phyloP scores from a whole-genome alignment of 2,888 invertebrate species.

The Smittia sp. region DNA sequence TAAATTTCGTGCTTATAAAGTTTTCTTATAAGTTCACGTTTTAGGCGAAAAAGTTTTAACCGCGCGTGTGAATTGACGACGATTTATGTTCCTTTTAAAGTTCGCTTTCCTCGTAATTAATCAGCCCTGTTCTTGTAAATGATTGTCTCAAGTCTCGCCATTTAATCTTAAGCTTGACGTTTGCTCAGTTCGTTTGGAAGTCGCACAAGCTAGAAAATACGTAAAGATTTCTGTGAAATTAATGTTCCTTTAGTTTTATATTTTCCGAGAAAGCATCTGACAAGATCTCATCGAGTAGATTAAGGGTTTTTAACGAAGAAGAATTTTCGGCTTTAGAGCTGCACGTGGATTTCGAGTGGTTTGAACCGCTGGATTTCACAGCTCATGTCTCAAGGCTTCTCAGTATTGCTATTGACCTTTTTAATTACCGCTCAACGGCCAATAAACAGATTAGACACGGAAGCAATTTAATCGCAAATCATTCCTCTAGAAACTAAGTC shows the following conservation, averaged over 20 bases:
- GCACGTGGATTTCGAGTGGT: too few relatives aligned
- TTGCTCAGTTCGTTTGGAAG: neutral
- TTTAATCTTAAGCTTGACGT: neutral
- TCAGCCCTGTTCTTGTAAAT: neutral
- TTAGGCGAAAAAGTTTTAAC: neutral
- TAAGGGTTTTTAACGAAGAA: too few relatives aligned
- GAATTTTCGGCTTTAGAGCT: too few relatives aligned
- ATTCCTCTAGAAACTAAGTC: too few relatives aligned
- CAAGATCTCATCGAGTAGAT: too few relatives aligned
- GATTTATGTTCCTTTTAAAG: conserved; percentile 21
- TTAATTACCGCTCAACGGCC: too few relatives aligned
- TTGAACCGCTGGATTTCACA: too few relatives aligned
- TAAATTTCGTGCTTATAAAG: conserved; percentile 40
- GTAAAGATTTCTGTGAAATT: neutral
- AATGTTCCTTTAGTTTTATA: neutral
- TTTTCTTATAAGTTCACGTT: neutral
- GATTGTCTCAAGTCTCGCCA: conserved; percentile 17
- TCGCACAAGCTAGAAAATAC: neutral
- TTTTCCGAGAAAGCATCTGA: too few relatives aligned
- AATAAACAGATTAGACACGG: too few relatives aligned
- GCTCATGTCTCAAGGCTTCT: too few relatives aligned
- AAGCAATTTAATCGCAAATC: too few relatives aligned
- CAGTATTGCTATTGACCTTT: too few relatives aligned
- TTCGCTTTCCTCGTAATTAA: neutral
- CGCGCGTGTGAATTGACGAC: neutral